A percentile compares a stretch with the other conserved stretches of the same genome.
Conservation (phyloP, 2,888 invertebrate species). For the Philaethria dido region DNA sequence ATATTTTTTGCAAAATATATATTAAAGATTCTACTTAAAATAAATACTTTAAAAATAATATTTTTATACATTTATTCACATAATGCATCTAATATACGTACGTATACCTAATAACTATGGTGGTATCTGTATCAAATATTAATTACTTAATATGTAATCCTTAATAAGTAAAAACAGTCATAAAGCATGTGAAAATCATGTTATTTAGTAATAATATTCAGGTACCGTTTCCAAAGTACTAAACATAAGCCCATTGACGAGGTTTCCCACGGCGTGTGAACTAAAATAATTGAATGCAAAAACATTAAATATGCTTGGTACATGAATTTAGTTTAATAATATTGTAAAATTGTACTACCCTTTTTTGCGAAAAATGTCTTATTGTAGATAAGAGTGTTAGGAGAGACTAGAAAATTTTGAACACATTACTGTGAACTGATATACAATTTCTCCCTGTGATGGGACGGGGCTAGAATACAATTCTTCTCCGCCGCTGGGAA, state of each 20-base stretch:
- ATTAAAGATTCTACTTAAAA: too few species aligned
- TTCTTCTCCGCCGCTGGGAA: too few species aligned
- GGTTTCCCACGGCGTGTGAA: constrained; percentile 15
- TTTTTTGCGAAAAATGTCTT: too few species aligned
- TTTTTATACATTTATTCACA: too few species aligned
- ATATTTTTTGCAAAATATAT: too few species aligned
- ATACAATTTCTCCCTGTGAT: too few species aligned
- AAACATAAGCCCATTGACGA: constrained; percentile 1
- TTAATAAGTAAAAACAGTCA: not conserved
- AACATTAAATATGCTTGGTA: constrained; percentile 7
- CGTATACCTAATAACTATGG: not conserved
- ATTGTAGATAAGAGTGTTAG: too few species aligned
- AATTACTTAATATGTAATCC: not conserved
- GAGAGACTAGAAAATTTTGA: too few species aligned
- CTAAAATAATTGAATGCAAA: constrained; percentile 2
- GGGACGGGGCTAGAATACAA: too few species aligned
- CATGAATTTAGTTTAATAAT: not conserved
- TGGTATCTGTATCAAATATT: not conserved
- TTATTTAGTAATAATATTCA: not conserved
- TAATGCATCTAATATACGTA: too few species aligned
- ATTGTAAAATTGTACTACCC: not conserved
- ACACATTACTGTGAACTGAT: too few species aligned
- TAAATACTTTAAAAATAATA: too few species aligned
- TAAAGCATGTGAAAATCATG: constrained; percentile 13
- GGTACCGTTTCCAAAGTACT: constrained; percentile 7